Base-by-base conservation (phyloP, 1,140 invertebrate genomes). In the Ectropis grisescens region DNA sequence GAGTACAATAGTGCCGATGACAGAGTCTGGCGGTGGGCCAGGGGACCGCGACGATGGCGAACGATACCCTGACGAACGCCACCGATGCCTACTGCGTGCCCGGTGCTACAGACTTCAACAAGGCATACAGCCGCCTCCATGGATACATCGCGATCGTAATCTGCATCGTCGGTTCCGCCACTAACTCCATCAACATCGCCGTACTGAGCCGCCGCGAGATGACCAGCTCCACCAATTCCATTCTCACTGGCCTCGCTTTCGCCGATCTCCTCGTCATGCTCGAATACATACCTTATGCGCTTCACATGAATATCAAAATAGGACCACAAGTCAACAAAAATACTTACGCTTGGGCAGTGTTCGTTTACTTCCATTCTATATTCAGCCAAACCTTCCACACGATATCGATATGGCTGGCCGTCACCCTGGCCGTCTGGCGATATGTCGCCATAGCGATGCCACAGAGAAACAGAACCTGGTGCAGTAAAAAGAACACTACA, bases 131-230 rank as follows among this genome's bases (percentile, higher is more conserved):
- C 28, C 56, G 64, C 5, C 44, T 82, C n/a, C 82, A 83, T 40
- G 82, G 80, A n/a, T 83, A 82, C 47, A 74, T 83, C 10, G 78
- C 79, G 14, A 58, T 83, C 27, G 64, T 81, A 28, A 93, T 99
- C 24, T 98, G 97, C 71, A 84, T 93, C 11, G 92, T 97, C 56
- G 97, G 97, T 24, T 93, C 94, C 2, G 86, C 97, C 9, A 93
- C 95, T 28, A 99, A 98, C 68, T 86, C 92, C 1, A 86, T 98
- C 35, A 99, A 98, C 79, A 96, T 99, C 23, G 90, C 92, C n/a
- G 95, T 99, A 2, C 82, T 99, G 11, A 96, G 95, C 0, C 87
- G 95, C 5, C 84, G 90, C 2, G 92, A 96, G 59, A 97, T 98
- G 95, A 80, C 85, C 28, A 93, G 91, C 4, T 88, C 94, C 0